A percentile compares a stretch with the other conserved stretches of the same genome.
Conservation (phyloP, 2,113 vertebrate genomes). For the Apodemus speciosus region DNA sequence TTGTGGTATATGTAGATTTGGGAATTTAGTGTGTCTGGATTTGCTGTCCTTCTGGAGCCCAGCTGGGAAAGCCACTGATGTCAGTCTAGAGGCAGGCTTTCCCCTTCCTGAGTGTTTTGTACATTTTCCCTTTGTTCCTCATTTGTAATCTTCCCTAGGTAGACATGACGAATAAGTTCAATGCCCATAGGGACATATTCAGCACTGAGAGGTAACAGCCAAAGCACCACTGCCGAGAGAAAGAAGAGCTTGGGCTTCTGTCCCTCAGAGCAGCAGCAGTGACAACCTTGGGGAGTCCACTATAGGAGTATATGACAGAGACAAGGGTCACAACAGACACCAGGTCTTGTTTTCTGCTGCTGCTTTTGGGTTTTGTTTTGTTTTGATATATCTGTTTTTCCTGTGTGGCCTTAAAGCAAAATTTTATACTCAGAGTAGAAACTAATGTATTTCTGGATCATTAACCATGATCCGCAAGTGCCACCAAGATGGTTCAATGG, state of each 20-base stretch:
- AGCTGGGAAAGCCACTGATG: background rate
- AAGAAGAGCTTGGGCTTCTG: background rate
- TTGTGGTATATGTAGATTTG: background rate
- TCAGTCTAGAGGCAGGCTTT: background rate
- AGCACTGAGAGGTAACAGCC: slow-evolving; percentile 22
- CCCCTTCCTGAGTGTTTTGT: background rate
- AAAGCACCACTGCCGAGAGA: background rate
- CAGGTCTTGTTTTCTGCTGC: background rate
- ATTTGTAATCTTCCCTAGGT: slow-evolving; percentile 55
- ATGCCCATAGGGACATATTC: background rate
- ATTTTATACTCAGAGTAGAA: background rate
- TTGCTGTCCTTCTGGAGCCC: background rate
- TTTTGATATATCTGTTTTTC: slow-evolving; percentile 27
- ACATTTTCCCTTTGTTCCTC: slow-evolving; percentile 12
- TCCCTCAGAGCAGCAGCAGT: background rate
- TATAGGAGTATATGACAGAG: background rate
- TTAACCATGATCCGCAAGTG: background rate
- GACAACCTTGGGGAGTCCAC: background rate
- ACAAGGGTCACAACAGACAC: background rate
- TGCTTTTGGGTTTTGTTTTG: background rate
- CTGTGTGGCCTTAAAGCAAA: background rate
- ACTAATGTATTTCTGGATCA: background rate
- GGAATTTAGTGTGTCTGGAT: background rate
- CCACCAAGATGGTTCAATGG: background rate
- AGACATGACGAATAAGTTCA: slow-evolving; percentile 64